Evolutionary conservation across 2,113 vertebrate species (phyloP), one percentile per base, ranked within the genome.

Genomic region (Ageneiosus marmoratus): DNA sequence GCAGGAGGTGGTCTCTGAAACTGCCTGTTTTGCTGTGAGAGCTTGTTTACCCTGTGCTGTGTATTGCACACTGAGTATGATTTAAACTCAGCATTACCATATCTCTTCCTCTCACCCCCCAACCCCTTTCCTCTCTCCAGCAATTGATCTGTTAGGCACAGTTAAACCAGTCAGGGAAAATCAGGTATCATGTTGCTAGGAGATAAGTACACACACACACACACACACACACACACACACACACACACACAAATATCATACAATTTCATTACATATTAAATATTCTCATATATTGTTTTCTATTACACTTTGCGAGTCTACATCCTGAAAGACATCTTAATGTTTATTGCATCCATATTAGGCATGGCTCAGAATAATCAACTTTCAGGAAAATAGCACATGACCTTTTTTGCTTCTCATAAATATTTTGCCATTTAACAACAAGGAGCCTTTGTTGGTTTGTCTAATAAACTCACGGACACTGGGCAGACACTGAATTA

Each of bases 391-490:
- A 81, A 72, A 62, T 75, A 60, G 55, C 27, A 62, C 58, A 65
- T 76, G 46, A 48, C 46, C 34, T 46, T 50, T 48, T 62, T 75
- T 56, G 29, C 70, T 63, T 50, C 65, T 58, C 20, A 48, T 83
- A 83, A 83, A 76, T 63, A 63, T 32, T 82, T 63, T 83, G 72
- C 67, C 81, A 72, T 76, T 65, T 83, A 65, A 50, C 20, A 16
- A 65, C 46, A 83, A 37, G 58, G 13, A 62, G 41, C 46, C 27
- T 44, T 46, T 83, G 29, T 15, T 29, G 29, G 5, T 50, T 70
- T 75, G 20, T n/a, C 63, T 69, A 50, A 32, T 63, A 37, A 34
- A 37, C 18, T 22, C 9, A 1, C 34, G 20, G 29, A 32, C 29
- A 63, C 27, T 62, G 13, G 12, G 29, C 62, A 70, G 22, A 34